These are phyloP conservation scores for Gracilinanus agilis DNA, from an alignment of 2,113 vertebrate species.

Conservation along the genomic window DNA sequence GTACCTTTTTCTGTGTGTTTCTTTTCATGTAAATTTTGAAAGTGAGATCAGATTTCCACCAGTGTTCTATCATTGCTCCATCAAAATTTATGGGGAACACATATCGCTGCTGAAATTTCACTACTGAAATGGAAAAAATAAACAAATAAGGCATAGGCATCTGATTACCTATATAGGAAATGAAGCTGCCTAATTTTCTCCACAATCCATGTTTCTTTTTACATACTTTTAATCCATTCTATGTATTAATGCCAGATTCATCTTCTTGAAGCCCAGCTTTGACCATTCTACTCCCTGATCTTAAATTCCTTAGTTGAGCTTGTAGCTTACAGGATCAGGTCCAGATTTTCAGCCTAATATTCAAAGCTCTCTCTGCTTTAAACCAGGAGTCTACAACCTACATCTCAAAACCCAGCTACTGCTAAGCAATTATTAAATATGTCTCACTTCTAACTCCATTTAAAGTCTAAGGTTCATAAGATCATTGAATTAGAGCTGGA, in stretches of 20 bases:
- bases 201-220: neutral
- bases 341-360: neutral
- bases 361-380: neutral
- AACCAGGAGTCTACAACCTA: neutral
- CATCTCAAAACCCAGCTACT: neutral
- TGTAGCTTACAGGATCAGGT: neutral
- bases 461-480: conserved; percentile 12
- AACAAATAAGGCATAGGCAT: conserved; percentile 31
- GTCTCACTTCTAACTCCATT: neutral
- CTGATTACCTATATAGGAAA: neutral
- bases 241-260: neutral
- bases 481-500: too few species aligned
- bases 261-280: neutral
- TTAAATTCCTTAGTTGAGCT: neutral
- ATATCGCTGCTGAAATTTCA: conserved; percentile 91
- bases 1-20: conserved; percentile 92
- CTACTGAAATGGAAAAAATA: conserved; percentile 84
- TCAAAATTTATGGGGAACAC: conserved; percentile 90
- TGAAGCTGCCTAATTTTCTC: neutral
- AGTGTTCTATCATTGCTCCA: conserved; percentile 85
- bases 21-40: conserved; percentile 92
- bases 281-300: neutral
- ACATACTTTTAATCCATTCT: neutral
- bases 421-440: neutral
- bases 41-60: conserved; percentile 89